phyloP scores from a whole-genome alignment of 2,888 invertebrate species.

The Syritta pipiens region DNA sequence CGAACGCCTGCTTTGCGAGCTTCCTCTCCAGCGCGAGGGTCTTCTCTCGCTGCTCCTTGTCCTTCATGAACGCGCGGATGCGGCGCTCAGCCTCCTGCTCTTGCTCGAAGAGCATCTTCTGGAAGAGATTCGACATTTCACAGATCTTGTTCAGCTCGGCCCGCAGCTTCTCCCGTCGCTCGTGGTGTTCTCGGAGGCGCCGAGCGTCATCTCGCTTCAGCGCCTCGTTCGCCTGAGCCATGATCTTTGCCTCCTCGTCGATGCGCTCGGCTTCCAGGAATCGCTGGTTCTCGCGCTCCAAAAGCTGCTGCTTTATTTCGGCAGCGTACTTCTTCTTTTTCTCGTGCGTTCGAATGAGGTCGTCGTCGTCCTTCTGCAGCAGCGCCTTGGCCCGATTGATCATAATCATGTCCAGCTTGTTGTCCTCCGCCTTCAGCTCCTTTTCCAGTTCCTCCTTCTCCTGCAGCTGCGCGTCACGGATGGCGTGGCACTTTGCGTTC shows the following conservation, averaged over 20 bases:
- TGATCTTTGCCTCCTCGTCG: slow-evolving; percentile 76
- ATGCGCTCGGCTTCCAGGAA: slow-evolving; percentile 77
- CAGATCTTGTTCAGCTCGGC: slow-evolving; percentile 76
- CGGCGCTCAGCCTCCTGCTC: slow-evolving; percentile 77
- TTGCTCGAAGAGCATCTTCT: slow-evolving; percentile 77
- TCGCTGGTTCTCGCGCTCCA: slow-evolving; percentile 76
- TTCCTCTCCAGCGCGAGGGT: slow-evolving; percentile 75
- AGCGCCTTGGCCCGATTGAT: slow-evolving; percentile 75
- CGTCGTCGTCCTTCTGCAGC: slow-evolving; percentile 75
- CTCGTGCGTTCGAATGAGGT: slow-evolving; percentile 72
- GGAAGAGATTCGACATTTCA: slow-evolving; percentile 76
- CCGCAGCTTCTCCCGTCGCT: slow-evolving; percentile 76
- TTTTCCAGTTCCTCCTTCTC: slow-evolving; percentile 80
- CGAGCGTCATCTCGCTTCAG: slow-evolving; percentile 76
- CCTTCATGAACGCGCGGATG: slow-evolving; percentile 77
- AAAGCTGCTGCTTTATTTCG: slow-evolving; percentile 76
- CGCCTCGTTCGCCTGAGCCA: slow-evolving; percentile 74
- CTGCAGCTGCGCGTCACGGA: slow-evolving; percentile 89
- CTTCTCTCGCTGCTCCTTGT: slow-evolving; percentile 75
- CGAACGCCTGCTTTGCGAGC: slow-evolving; percentile 76
- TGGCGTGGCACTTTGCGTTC: slow-evolving; percentile 91
- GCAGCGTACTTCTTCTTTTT: slow-evolving; percentile 75
- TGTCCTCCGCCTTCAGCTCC: slow-evolving; percentile 76
- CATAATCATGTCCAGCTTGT: slow-evolving; percentile 76
- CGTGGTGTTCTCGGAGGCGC: slow-evolving; percentile 72